A percentile compares a stretch with the other conserved stretches of the same genome.
phyloP scores from a whole-genome alignment of 1,140 invertebrate species.

The Daktulosphaira vitifoliae region DNA sequence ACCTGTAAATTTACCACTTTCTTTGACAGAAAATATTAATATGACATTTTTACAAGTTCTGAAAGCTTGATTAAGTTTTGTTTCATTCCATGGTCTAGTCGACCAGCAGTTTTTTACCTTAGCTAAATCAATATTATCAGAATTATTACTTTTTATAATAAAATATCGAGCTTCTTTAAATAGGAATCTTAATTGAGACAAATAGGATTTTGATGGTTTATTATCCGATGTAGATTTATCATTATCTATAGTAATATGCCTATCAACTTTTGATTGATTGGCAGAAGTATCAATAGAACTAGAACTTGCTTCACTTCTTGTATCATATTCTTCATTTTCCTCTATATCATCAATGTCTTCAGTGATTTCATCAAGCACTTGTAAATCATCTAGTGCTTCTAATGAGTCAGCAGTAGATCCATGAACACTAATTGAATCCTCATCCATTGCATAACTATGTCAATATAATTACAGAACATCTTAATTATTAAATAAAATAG shows the following conservation, averaged over 20 bases:
- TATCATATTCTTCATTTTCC: slow-evolving; percentile 49
- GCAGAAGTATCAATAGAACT: slow-evolving; percentile 57
- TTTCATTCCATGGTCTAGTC: slow-evolving; percentile 92
- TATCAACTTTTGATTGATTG: slow-evolving; percentile 59
- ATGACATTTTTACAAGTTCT: slow-evolving; percentile 87
- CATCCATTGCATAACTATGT: slow-evolving; percentile 23
- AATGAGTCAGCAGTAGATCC: slow-evolving; percentile 24
- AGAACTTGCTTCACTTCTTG: slow-evolving; percentile 61
- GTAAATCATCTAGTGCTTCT: slow-evolving; percentile 19
- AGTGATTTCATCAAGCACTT: slow-evolving; percentile 18
- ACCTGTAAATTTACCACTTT: slow-evolving; percentile 80
- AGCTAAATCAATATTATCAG: slow-evolving; percentile 88
- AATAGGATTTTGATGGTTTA: slow-evolving; percentile 68
- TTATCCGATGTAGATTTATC: slow-evolving; percentile 43
- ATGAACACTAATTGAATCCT: slow-evolving; percentile 29
- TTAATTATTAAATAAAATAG: too few relatives aligned
- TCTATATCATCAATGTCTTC: slow-evolving; percentile 33
- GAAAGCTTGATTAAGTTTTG: slow-evolving; percentile 89
- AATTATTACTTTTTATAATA: slow-evolving; percentile 96
- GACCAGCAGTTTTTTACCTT: slow-evolving; percentile 97
- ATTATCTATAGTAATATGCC: slow-evolving; percentile 42
- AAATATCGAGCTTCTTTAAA: slow-evolving; percentile 93
- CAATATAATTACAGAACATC: background rate
- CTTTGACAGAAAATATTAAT: slow-evolving; percentile 93
- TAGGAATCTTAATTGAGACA: slow-evolving; percentile 85